These are phyloP conservation scores for Tragelaphus scriptus DNA, from an alignment of 2,113 vertebrate species.

Conservation along the genomic window DNA sequence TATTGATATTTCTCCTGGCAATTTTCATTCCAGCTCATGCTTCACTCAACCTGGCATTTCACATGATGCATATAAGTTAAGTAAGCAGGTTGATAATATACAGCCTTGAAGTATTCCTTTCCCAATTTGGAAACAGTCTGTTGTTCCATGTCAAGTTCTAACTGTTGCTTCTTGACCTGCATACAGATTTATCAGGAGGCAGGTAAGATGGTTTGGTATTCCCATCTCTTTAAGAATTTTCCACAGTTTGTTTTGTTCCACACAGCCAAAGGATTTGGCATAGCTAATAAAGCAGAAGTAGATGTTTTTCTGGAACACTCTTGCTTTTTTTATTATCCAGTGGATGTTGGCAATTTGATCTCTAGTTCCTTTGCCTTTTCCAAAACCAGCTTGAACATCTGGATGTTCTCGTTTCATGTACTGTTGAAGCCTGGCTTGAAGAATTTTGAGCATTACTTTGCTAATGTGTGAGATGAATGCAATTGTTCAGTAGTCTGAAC, in stretches of 20 bases:
- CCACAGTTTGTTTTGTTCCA: neutral
- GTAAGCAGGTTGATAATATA: neutral
- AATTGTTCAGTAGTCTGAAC: neutral
- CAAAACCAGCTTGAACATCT: neutral
- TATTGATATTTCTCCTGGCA: neutral
- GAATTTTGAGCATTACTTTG: neutral
- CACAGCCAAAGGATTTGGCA: neutral
- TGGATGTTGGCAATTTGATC: neutral
- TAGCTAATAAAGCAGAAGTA: neutral
- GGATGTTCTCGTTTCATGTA: neutral
- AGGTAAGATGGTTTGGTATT: neutral
- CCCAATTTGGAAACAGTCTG: neutral
- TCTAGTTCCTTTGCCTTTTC: neutral
- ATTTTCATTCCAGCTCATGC: neutral
- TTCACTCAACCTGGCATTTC: neutral
- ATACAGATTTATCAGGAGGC: neutral
- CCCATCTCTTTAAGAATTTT: neutral
- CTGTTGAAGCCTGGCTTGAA: neutral
- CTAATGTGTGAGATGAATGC: rapidly evolving
- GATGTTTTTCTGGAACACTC: neutral
- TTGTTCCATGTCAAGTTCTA: neutral
- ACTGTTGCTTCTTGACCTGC: neutral
- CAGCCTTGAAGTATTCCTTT: neutral
- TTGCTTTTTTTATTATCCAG: neutral
- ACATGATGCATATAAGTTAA: neutral